Percentiles rank a stretch among this genome's conserved stretches.
phyloP scores from a whole-genome alignment of 2,113 vertebrate genomes.

The Myotis yumanensis region DNA sequence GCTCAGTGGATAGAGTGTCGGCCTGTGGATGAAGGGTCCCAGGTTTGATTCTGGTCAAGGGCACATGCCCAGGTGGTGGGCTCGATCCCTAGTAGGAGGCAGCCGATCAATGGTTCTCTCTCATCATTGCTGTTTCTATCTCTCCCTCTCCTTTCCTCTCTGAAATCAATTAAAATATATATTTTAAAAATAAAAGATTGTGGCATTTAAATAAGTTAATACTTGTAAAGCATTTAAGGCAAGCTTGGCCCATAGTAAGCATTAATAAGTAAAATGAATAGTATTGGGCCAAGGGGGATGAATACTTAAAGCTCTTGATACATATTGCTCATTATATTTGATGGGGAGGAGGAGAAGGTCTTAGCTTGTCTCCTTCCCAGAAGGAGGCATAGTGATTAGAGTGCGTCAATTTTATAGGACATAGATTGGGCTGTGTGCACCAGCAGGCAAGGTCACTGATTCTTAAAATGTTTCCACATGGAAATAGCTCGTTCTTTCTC shows the following conservation, averaged over 20 bases:
- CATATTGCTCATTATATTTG: not conserved
- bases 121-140: no score
- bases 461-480: not conserved
- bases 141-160: no score
- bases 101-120: no score
- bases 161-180: no score
- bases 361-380: not conserved
- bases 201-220: not conserved
- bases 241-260: not conserved
- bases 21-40: no score
- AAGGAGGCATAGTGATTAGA: not conserved
- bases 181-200: not conserved
- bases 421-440: fast-evolving
- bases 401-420: not conserved
- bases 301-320: not conserved
- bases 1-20: no score
- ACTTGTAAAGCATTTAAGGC: not conserved
- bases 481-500: not conserved
- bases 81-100: no score
- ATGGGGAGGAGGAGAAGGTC: not conserved
- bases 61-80: no score
- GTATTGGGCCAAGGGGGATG: not conserved
- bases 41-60: no score
- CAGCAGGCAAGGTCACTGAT: no score
- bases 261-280: not conserved